Conservation (phyloP, 1,140 invertebrate species). For the Pinna nobilis region DNA sequence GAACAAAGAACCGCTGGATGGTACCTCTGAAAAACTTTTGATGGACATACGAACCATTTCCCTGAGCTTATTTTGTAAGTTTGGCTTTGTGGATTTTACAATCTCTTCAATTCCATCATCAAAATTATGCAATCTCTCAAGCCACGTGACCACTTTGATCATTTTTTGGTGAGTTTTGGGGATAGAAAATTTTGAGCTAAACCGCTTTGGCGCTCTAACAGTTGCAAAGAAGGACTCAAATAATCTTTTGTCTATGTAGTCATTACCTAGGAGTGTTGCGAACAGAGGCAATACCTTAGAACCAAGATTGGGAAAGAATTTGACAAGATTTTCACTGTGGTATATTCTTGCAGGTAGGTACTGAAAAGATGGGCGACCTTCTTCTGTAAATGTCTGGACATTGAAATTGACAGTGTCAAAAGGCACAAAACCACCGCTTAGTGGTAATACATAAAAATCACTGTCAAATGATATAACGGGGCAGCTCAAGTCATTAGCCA, state of each 20-base stretch:
- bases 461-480: conserved; percentile 92
- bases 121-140: conserved; percentile 79
- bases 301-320: conserved; percentile 81
- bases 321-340: conserved; percentile 81
- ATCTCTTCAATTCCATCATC: conserved; percentile 16
- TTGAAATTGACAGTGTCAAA: conserved; percentile 80
- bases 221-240: conserved; percentile 84
- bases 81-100: conserved; percentile 22
- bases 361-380: conserved; percentile 31
- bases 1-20: conserved; percentile 1
- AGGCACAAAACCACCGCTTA: conserved; percentile 83
- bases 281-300: conserved; percentile 83
- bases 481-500: conserved; percentile 85
- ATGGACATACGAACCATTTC: too few species aligned
- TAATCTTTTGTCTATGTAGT: conserved; percentile 83
- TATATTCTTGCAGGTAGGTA: conserved; percentile 83
- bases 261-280: conserved; percentile 89
- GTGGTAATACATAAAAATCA: conserved; percentile 92
- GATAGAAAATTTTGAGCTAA: conserved; percentile 42
- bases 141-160: conserved; percentile 83
- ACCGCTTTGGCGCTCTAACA: conserved; percentile 78
- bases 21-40: too few species aligned
- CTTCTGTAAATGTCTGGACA: conserved; percentile 35
- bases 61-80: conserved; percentile 9
- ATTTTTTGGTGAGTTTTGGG: conserved; percentile 79